These are phyloP conservation scores for Diuraphis noxia DNA, from an alignment of 1,140 invertebrate species.

Conservation along the genomic window DNA sequence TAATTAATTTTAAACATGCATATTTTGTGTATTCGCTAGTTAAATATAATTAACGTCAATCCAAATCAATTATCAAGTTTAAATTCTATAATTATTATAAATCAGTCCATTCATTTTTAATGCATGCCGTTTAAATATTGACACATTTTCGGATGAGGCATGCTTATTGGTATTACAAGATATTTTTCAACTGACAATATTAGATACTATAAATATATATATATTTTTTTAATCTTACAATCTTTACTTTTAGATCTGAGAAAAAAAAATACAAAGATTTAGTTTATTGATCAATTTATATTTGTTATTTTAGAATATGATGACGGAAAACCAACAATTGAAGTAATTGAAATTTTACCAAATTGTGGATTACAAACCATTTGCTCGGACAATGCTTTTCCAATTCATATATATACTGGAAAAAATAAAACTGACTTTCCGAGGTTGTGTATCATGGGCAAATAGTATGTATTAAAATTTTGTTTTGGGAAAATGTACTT, in stretches of 20 bases:
- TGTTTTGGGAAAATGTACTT: background rate
- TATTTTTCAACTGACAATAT: background rate
- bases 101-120: too few relatives aligned
- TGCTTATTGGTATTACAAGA: background rate
- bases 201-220: too few relatives aligned
- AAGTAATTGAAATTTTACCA: constrained; percentile 58
- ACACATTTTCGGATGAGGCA: background rate
- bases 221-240: too few relatives aligned
- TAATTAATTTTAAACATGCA: background rate
- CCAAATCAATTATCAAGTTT: too few relatives aligned
- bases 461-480: constrained; percentile 61
- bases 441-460: constrained; percentile 63
- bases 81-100: too few relatives aligned
- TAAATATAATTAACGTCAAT: too few relatives aligned
- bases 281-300: background rate
- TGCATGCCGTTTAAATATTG: background rate
- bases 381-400: constrained; percentile 60
- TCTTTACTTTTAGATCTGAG: background rate
- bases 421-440: constrained; percentile 61
- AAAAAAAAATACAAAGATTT: background rate
- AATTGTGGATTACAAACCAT: constrained; percentile 62
- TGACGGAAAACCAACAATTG: constrained; percentile 50
- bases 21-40: background rate
- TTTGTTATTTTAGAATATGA: constrained; percentile 3
- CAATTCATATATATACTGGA: constrained; percentile 63